Percentiles rank a stretch among this genome's conserved stretches.
Conservation (phyloP, 2,113 vertebrate species). For the Zosterops pallidus region DNA sequence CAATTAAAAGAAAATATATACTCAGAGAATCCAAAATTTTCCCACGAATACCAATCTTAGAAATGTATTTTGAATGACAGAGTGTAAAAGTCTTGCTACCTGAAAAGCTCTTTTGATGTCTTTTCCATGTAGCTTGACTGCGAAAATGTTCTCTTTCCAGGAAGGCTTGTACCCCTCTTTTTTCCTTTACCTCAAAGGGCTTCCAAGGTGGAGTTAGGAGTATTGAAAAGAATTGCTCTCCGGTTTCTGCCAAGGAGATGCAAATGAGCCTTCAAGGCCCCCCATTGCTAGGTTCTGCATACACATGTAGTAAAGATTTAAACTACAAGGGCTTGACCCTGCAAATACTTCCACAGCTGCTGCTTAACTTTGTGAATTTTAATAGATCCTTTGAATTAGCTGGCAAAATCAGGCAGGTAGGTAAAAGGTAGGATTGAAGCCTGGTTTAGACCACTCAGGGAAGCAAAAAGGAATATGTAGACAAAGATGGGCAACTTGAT, state of each 20-base stretch:
- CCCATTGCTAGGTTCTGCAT: constrained; percentile 43
- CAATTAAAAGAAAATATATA: neutral
- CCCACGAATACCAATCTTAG: neutral
- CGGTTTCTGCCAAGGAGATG: constrained; percentile 28
- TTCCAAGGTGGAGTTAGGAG: neutral
- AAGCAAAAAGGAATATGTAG: neutral
- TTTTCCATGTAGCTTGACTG: neutral
- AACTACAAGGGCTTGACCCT: constrained; percentile 57
- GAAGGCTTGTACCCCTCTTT: neutral
- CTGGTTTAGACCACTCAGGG: neutral
- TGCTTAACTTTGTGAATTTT: constrained; percentile 46
- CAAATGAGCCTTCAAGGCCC: constrained; percentile 32
- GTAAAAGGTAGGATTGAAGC: neutral
- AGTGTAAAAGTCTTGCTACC: neutral
- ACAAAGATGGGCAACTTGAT: neutral
- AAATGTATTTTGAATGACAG: neutral
- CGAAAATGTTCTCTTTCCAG: neutral
- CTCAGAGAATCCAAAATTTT: neutral
- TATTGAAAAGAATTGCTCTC: neutral
- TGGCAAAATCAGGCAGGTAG: neutral
- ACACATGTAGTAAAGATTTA: constrained; percentile 51
- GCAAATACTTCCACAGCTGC: constrained; percentile 55
- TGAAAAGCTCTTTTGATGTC: constrained; percentile 1
- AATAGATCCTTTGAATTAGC: constrained; percentile 27
- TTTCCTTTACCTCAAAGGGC: neutral